Base-by-base conservation (phyloP, 2,888 invertebrate genomes). In the Harmothoe impar region DNA sequence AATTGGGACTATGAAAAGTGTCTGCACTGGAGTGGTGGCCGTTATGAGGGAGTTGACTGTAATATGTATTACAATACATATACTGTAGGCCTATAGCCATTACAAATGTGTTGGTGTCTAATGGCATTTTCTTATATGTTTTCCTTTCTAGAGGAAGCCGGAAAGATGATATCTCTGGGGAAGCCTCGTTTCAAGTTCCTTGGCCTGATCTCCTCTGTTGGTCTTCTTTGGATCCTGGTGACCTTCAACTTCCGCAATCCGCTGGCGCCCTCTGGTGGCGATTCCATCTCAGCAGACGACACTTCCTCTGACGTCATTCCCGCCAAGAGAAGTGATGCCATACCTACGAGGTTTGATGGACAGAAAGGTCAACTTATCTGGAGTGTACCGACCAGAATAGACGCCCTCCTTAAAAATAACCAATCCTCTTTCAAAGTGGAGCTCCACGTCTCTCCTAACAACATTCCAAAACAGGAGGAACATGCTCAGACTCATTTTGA, bases 161-260 rank as follows among this genome's bases (percentile, higher is more conserved):
- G 10, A 5, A 72, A 29, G 81, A 81, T 81, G 81, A 17, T 25
- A 77, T 43, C 35, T 10, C 20, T 81, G 23, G 23, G 31, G 43
- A 81, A 81, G 43, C 81, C 43, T 23, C 81, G 81, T 43, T 43
- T 81, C 35, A 81, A n/a, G 43, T 81, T 43, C 81, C 43, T 81
- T 17, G 20, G 43, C 7, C 0, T 33, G 17, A 43, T 81, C 20
- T 81, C 33, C 23, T 33, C 81, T 17, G n/a, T 81, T 7, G 20
- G n/a, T 43, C 17, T 43, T 20, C 33, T 81, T 35, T 43, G 33
- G 33, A 33, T 81, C 23, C 43, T 81, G 0, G 43, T 23, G 20
- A 33, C 43, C 23, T 23, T 33, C 15, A 35, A 15, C 33, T 81
- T 81, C 81, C 33, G 81, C 17, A 43, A 43, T 43, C 33, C 81